Conservation (phyloP, 2,888 invertebrate genomes). For the Drosophila nr. fundita region DNA sequence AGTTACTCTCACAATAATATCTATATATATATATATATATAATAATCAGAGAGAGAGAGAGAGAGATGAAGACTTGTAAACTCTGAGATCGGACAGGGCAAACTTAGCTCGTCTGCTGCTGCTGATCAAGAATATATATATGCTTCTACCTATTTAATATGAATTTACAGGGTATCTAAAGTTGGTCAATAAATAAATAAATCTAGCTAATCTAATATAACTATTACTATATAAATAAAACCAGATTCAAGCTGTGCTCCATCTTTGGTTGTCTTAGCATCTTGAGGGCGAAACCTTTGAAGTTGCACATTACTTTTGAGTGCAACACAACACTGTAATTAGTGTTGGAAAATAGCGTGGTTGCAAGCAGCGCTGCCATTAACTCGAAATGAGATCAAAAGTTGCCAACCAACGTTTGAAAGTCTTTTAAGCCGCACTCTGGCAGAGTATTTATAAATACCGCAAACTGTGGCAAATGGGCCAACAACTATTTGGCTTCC, state of each 20-base stretch:
- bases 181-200: neutral
- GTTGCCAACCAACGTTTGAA: neutral
- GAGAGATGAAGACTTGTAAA: fast-evolving
- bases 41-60: too few relatives aligned
- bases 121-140: neutral
- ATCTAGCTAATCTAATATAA: neutral
- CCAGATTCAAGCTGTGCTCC: neutral
- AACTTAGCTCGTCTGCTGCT: fast-evolving
- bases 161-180: neutral
- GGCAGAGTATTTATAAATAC: constrained; percentile 56
- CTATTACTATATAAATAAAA: neutral
- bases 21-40: neutral
- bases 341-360: neutral
- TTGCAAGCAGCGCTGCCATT: neutral
- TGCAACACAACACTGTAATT: constrained; percentile 1
- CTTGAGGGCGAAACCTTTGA: neutral
- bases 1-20: neutral
- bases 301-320: neutral
- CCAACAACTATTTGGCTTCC: constrained; percentile 78
- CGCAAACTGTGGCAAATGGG: constrained; percentile 71
- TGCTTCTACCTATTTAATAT: neutral
- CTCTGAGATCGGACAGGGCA: neutral
- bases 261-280: fast-evolving
- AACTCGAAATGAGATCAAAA: constrained; percentile 3
- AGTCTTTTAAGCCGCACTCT: constrained; percentile 1